Evolutionary conservation across 2,113 vertebrate genomes (phyloP).

Genomic region (Rostratula benghalensis): DNA sequence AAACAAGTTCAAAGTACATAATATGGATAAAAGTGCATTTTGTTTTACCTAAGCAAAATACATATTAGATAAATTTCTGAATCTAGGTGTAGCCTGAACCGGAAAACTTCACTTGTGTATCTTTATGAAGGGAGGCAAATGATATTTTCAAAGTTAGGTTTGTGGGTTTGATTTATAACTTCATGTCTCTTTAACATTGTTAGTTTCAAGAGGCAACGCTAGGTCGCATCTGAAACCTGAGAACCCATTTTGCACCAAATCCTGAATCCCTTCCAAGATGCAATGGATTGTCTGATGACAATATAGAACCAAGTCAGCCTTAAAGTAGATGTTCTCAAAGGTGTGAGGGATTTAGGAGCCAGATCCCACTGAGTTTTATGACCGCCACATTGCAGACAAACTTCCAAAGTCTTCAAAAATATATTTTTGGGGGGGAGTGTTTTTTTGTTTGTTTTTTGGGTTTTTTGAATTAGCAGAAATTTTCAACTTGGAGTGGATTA

Average conservation of each 20-base stretch:
- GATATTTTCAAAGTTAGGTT: neutral
- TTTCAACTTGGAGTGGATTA: neutral
- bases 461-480: neutral
- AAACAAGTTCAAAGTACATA: neutral
- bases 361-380: neutral
- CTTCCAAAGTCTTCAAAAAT: neutral
- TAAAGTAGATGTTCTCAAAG: neutral
- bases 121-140: neutral
- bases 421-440: too few species aligned
- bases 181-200: neutral
- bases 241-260: neutral
- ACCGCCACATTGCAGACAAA: neutral
- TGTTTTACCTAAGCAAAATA: neutral
- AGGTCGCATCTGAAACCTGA: neutral
- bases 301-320: neutral
- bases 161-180: neutral
- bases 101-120: neutral
- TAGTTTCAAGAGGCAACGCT: neutral
- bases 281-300: neutral
- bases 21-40: neutral
- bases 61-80: neutral
- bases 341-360: neutral
- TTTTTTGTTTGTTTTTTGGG: too few species aligned
- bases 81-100: neutral
- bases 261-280: neutral